Percentiles rank a stretch among this genome's conserved stretches.
Conservation (phyloP, 2,797 vertebrate genomes). For the Enteromius anoplus region DNA sequence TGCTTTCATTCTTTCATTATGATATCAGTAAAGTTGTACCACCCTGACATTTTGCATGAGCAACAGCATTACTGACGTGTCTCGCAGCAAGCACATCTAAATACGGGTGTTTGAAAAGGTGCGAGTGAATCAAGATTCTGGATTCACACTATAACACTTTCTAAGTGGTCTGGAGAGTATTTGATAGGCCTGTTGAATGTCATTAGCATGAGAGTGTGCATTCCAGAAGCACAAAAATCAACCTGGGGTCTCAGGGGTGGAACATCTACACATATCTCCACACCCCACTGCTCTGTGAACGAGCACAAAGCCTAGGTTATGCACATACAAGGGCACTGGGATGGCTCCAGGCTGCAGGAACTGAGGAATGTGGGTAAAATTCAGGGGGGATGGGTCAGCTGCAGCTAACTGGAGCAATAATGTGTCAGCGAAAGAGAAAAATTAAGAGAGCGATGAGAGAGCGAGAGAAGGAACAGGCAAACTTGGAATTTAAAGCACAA, state of each 20-base stretch:
- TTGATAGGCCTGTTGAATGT: conserved; percentile 34
- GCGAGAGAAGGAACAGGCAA: conserved; percentile 45
- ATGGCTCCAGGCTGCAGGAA: conserved; percentile 50
- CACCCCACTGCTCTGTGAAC: conserved; percentile 29
- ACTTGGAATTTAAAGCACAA: conserved; percentile 57
- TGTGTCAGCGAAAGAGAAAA: conserved; percentile 47
- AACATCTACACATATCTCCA: conserved; percentile 41
- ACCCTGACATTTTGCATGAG: neutral
- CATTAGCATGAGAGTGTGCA: conserved; percentile 33
- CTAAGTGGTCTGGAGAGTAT: conserved; percentile 26
- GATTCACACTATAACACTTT: conserved; percentile 37
- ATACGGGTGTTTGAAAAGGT: neutral
- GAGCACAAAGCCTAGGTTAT: conserved; percentile 50
- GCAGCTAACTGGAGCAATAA: conserved; percentile 42
- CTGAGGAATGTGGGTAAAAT: conserved; percentile 59
- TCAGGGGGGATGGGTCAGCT: conserved; percentile 39
- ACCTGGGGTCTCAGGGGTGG: conserved; percentile 30
- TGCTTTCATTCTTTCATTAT: neutral
- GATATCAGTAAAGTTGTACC: neutral
- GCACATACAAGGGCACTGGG: conserved; percentile 55
- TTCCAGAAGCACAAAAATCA: conserved; percentile 48
- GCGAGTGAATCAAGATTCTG: neutral
- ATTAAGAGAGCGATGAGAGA: conserved; percentile 12
- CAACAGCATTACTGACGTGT: neutral
- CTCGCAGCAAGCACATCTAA: conserved; percentile 9